Base-by-base conservation (phyloP, 2,797 vertebrate species). In the Bradypodion pumilum region DNA sequence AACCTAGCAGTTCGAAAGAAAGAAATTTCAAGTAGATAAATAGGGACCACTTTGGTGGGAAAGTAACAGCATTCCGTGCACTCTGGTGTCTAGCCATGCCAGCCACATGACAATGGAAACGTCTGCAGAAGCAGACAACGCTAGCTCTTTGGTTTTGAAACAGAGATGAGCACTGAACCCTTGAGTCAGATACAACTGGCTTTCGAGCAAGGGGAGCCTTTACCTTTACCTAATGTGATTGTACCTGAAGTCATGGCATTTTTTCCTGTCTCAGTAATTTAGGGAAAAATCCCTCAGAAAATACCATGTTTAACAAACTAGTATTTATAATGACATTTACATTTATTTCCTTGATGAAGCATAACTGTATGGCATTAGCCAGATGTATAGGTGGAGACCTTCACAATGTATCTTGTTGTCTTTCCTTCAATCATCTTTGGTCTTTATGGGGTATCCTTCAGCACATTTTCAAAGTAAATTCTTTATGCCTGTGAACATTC, bases 191-290 rank as follows among this genome's bases (percentile, higher is more conserved):
- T n/a, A n/a, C n/a, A n/a, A n/a, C n/a, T n/a, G n/a, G n/a, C n/a
- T n/a, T n/a, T n/a, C n/a, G n/a, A n/a, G n/a, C n/a, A n/a, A n/a
- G n/a, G n/a, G n/a, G n/a, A n/a, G n/a, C n/a, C n/a, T n/a, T n/a
- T n/a, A n/a, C n/a, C n/a, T n/a, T n/a, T n/a, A n/a, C n/a, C n/a
- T n/a, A 85, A 73, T 85, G 74, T 4, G 37, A 88, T 89, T 79
- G 35, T 89, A 92, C 86, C 74, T 82, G 74, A 89, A 91, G 46
- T 74, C 52, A 85, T 85, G 69, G 70, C 75, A 92, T 89, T 83
- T 83, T 25, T 89, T 92, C 85, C 74, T 73, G 23, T 82, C 84
- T 89, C 84, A 90, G 72, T 88, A 85, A 88, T 82, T 73, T 80
- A 89, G 49, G 84, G 89, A 23, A 87, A 79, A 83, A 90, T 85